phyloP scores from a whole-genome alignment of 2,113 vertebrate genomes.

The Ranitomeya imitator region DNA sequence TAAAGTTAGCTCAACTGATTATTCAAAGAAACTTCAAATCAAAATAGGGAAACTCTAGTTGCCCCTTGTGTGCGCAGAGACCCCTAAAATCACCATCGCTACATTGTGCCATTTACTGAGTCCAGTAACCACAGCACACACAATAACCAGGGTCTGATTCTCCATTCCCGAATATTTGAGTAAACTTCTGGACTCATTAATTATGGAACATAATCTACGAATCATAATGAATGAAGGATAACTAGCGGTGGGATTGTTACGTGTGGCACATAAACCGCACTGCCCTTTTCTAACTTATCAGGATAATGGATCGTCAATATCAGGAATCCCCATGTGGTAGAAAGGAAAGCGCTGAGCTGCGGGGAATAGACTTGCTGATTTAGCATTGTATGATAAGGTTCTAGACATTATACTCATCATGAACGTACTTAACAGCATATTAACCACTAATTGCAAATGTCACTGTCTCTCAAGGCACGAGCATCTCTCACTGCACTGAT shows the following conservation, averaged over 20 bases:
- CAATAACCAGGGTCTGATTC: neutral
- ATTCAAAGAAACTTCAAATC: too few species aligned
- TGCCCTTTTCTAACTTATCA: constrained; percentile 38
- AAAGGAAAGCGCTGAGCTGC: constrained; percentile 30
- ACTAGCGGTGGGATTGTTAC: constrained; percentile 1
- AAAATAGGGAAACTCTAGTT: too few species aligned
- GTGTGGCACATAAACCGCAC: neutral
- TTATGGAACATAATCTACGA: constrained; percentile 34
- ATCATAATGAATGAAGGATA: constrained; percentile 28
- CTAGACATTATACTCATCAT: constrained; percentile 34
- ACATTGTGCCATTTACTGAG: neutral
- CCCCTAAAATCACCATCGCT: too few species aligned
- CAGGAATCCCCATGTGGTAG: constrained; percentile 28
- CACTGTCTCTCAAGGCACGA: constrained; percentile 44
- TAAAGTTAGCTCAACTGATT: too few species aligned
- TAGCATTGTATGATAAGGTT: constrained; percentile 40
- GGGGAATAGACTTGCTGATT: constrained; percentile 26
- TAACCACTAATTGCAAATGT: constrained; percentile 49
- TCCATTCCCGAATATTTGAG: neutral
- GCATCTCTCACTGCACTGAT: constrained; percentile 33
- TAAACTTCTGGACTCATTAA: constrained; percentile 1
- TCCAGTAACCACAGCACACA: neutral
- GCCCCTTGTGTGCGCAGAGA: too few species aligned
- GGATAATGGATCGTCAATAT: constrained; percentile 30
- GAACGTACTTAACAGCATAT: constrained; percentile 41